These are phyloP conservation scores for Sinhomidia bicolor DNA, from an alignment of 2,888 invertebrate genomes.

Conservation along the genomic window DNA sequence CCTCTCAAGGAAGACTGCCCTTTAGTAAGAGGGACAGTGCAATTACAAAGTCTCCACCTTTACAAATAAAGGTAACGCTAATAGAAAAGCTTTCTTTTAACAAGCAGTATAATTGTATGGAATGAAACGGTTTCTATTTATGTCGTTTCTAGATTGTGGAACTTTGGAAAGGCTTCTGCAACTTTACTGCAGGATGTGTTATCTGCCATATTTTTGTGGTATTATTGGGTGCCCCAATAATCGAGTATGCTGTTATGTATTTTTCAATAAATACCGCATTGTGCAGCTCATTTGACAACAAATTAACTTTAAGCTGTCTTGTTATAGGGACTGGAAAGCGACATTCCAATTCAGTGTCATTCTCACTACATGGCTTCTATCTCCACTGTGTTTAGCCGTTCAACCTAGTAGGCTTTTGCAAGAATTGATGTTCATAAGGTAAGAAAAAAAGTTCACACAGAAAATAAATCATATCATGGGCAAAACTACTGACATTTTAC, in stretches of 20 bases:
- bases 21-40: conserved; percentile 67
- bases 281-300: neutral
- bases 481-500: neutral
- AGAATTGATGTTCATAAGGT: conserved; percentile 78
- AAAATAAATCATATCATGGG: neutral
- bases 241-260: conserved; percentile 67
- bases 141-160: conserved; percentile 63
- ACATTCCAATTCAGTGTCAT: conserved; percentile 78
- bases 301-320: neutral
- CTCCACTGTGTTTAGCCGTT: conserved; percentile 76
- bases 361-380: conserved; percentile 74
- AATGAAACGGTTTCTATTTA: neutral
- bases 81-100: no score
- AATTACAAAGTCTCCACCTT: conserved; percentile 9
- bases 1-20: conserved; percentile 52
- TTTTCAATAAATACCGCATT: no score
- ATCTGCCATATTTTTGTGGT: conserved; percentile 76
- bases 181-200: conserved; percentile 66
- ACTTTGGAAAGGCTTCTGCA: conserved; percentile 68
- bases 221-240: conserved; percentile 78
- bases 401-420: conserved; percentile 73
- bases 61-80: conserved; percentile 41
- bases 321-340: conserved; percentile 73
- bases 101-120: neutral
- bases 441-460: neutral